Evolutionary conservation across 2,888 invertebrate genomes (phyloP).

Genomic region (Thera obeliscata): DNA sequence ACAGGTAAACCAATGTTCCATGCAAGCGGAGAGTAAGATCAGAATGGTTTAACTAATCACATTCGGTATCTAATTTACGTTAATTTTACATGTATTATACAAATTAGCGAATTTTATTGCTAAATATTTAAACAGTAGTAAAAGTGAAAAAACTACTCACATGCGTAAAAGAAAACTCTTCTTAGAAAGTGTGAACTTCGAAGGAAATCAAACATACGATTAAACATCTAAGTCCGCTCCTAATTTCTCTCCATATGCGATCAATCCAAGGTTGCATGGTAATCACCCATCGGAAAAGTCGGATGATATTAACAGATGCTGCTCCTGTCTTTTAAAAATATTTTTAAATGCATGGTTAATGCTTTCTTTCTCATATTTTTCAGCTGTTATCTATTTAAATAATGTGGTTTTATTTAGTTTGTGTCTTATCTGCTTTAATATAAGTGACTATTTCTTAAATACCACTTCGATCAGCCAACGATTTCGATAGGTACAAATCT

Average conservation of each 20-base stretch:
- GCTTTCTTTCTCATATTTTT: no score
- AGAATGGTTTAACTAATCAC: background rate
- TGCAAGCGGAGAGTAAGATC: background rate
- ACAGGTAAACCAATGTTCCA: slow-evolving; percentile 45
- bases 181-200: slow-evolving; percentile 27
- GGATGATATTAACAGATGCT: background rate
- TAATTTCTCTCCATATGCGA: slow-evolving; percentile 39
- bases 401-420: no score
- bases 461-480: no score
- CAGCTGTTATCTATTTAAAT: no score
- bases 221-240: slow-evolving; percentile 14
- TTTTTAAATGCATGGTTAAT: no score
- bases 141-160: slow-evolving; percentile 17
- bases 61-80: no score
- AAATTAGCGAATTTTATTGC: background rate
- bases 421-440: no score
- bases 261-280: slow-evolving; percentile 6
- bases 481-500: no score
- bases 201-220: slow-evolving; percentile 28
- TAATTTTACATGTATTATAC: background rate
- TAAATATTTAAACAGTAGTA: slow-evolving; percentile 6
- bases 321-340: no score
- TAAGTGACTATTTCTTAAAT: no score
- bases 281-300: slow-evolving; percentile 1
- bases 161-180: slow-evolving; percentile 16